These are phyloP conservation scores for Acleris laterana DNA, from an alignment of 2,888 invertebrate genomes.

Conservation along the genomic window DNA sequence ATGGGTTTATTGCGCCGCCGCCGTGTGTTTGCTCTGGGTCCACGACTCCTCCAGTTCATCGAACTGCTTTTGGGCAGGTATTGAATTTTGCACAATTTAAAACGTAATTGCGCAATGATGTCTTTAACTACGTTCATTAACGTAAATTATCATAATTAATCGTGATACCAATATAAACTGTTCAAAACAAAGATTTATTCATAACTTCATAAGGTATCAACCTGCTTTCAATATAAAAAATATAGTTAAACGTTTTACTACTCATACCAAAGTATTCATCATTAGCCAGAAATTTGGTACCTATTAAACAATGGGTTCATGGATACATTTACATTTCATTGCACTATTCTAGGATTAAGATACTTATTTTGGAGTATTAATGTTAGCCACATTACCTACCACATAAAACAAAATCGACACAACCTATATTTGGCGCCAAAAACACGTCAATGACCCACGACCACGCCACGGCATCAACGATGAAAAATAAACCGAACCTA, in stretches of 20 bases:
- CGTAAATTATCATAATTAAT: no score
- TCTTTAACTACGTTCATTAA: neutral
- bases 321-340: no score
- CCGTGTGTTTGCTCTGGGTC: conserved; percentile 47
- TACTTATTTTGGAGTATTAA: no score
- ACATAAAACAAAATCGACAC: conserved; percentile 32
- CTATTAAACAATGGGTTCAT: no score
- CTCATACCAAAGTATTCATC: no score
- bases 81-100: conserved; percentile 24
- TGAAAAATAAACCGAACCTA: conserved; percentile 38
- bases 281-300: no score
- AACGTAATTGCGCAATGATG: conserved; percentile 16
- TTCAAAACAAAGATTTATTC: no score
- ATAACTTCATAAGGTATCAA: no score
- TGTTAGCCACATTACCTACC: neutral
- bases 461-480: conserved; percentile 30
- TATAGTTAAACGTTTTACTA: no score
- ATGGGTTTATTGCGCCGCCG: conserved; percentile 37
- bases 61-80: conserved; percentile 38
- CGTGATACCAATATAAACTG: no score
- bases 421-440: conserved; percentile 46
- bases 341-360: no score
- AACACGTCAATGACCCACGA: conserved; percentile 47
- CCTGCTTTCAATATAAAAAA: no score
- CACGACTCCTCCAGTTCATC: conserved; percentile 53